Evolutionary conservation across 2,113 vertebrate species (phyloP).

Genomic region (Oriolus oriolus): DNA sequence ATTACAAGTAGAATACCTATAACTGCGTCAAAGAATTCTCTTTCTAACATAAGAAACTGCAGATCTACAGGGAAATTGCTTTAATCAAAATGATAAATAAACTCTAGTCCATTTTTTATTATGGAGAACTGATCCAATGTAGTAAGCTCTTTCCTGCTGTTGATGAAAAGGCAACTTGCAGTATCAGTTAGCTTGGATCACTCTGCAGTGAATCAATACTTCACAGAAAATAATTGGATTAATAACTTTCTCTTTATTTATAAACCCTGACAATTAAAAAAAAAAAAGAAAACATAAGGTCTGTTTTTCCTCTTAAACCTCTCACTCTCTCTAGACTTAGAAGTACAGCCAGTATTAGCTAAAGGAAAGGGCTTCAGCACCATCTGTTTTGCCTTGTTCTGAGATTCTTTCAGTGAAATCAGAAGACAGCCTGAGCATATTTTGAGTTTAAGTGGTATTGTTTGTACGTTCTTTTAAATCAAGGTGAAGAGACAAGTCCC

Average conservation of each 20-base stretch:
- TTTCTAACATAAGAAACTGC: neutral
- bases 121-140: neutral
- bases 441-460: constrained; percentile 54
- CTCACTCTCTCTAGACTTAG: neutral
- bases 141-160: neutral
- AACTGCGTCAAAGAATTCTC: neutral
- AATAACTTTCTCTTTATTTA: constrained; percentile 8
- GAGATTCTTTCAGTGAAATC: constrained; percentile 34
- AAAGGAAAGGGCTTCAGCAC: constrained; percentile 25
- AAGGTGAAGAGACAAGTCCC: constrained; percentile 52
- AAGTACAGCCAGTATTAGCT: constrained; percentile 45
- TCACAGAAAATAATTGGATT: neutral
- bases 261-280: neutral
- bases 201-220: neutral
- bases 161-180: neutral
- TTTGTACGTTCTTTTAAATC: constrained; percentile 55
- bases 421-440: constrained; percentile 53
- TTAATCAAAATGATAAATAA: constrained; percentile 2
- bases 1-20: neutral
- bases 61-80: neutral
- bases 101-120: neutral
- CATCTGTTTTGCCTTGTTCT: constrained; percentile 60
- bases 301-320: constrained; percentile 7
- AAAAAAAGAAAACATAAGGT: neutral
- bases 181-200: neutral